Evolutionary conservation across 2,797 vertebrate genomes (phyloP), one percentile per base, ranked within the genome.

Genomic region (Anomalospiza imberbis): DNA sequence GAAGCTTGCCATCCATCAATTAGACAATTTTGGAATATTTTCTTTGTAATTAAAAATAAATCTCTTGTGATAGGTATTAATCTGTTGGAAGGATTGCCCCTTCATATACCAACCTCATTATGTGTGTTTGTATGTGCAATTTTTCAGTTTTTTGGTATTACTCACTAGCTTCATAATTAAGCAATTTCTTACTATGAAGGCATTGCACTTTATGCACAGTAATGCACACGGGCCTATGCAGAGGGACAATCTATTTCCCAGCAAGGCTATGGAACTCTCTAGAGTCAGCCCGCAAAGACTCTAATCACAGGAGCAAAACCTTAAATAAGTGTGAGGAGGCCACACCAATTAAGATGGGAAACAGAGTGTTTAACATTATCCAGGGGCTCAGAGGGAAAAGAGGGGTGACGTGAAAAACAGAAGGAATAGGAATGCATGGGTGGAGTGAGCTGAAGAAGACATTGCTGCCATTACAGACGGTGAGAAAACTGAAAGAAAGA

Each of bases 1-100:
- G 94, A 93, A 97, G 91, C 61, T 93, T 68, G 48, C 42, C 80
- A 96, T 94, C 96, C 87, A 91, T 89, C 91, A 95, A 88, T 97
- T 94, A 96, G 44, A 91, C 84, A 96, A 94, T 85, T 95, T 94
- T 90, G 68, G 47, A 96, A 80, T 96, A 93, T 92, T 95, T 96
- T 91, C 58, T 93, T 91, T 85, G 48, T 72, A 94, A 96, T 97
- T 95, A 96, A 96, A 96, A 63, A 85, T 65, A 95, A 83, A 84
- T 81, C 79, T 91, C 79, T 81, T 28, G 13, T 85, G 38, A 70
- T 93, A 88, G 42, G 29, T 91, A 78, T 92, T 91, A 38, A 82
- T 88, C 84, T 83, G 68, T 89, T 47, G 45, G 91, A 97, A 66
- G 70, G 78, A 88, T 73, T 88, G 29, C 48, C 93, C 71, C 55